Conservation (phyloP, 2,113 vertebrate genomes). For the Cariama cristata region DNA sequence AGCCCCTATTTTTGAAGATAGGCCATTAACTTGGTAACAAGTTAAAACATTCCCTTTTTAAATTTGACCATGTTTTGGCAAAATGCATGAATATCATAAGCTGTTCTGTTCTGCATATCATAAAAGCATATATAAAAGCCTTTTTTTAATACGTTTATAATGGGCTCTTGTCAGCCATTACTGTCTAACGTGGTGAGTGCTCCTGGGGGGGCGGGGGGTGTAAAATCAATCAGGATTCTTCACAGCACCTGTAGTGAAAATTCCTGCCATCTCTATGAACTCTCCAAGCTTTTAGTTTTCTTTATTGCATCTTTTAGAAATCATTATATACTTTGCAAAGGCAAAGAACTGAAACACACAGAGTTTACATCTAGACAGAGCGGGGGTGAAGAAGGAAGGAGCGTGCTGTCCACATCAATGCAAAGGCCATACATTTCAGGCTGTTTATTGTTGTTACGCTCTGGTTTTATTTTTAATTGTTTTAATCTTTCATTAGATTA, state of each 20-base stretch:
- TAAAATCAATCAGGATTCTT: constrained; percentile 3
- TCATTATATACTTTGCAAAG: not conserved
- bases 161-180: not conserved
- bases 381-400: not conserved
- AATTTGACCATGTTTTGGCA: not conserved
- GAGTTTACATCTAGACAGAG: not conserved
- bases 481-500: not conserved
- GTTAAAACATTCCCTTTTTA: not conserved
- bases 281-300: not conserved
- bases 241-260: not conserved
- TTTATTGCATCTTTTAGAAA: not conserved
- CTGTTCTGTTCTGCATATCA: not conserved
- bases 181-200: fast-evolving
- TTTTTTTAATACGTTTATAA: not conserved
- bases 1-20: not conserved
- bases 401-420: not conserved
- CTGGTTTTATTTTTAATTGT: not conserved
- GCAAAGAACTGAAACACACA: not conserved
- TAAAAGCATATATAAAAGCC: not conserved
- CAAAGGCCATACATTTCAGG: not conserved
- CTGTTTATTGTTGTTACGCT: not conserved
- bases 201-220: not conserved
- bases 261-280: not conserved
- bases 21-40: not conserved
- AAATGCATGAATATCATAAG: not conserved